phyloP scores from a whole-genome alignment of 1,140 invertebrate genomes.

The Hycleus phaleratus region DNA sequence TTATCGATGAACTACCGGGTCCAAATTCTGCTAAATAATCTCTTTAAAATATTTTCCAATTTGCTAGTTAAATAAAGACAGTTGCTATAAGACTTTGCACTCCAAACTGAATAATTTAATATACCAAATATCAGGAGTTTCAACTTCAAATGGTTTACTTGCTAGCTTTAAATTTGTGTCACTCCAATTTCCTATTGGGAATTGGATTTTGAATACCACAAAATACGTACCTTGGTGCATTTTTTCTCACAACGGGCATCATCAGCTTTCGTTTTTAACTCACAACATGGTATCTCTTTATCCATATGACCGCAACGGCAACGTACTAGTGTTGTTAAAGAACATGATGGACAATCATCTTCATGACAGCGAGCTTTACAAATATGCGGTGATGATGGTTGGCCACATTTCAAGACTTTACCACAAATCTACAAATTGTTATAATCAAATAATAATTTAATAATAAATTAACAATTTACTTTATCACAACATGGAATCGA shows the following conservation, averaged over 20 bases:
- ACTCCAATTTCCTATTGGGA: no score
- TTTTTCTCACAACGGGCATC: constrained; percentile 77
- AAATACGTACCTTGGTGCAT: constrained; percentile 66
- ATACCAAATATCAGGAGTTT: no score
- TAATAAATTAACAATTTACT: no score
- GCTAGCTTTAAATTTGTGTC: no score
- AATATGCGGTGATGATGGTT: constrained; percentile 55
- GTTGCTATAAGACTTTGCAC: no score
- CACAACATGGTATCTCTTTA: constrained; percentile 70
- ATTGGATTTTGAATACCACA: not conserved
- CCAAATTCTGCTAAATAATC: no score
- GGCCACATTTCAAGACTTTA: constrained; percentile 75
- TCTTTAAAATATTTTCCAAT: no score
- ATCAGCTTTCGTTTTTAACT: constrained; percentile 59
- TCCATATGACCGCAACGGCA: constrained; percentile 90
- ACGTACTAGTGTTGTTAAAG: constrained; percentile 63
- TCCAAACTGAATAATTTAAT: no score
- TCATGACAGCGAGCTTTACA: constrained; percentile 68
- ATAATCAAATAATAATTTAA: no score
- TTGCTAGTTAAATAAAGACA: no score
- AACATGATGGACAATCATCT: constrained; percentile 76
- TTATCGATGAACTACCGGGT: no score
- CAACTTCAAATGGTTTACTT: no score
- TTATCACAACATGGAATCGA: constrained; percentile 79
- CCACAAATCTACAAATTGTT: constrained; percentile 50